phyloP scores from a whole-genome alignment of 1,140 invertebrate genomes.

The Aphaenogaster floridana region DNA sequence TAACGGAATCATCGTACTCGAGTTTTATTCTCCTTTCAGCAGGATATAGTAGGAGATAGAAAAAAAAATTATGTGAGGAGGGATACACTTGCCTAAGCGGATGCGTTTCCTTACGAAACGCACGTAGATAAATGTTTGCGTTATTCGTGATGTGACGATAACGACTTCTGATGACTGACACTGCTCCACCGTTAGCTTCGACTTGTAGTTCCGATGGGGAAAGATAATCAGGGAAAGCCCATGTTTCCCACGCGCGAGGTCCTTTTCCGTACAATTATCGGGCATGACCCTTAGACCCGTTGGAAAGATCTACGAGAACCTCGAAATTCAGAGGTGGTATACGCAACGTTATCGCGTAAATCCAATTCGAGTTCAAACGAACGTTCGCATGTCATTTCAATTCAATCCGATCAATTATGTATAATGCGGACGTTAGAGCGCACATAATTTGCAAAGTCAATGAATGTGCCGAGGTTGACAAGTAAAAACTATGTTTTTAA shows the following conservation, averaged over 20 bases:
- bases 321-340: not conserved
- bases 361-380: slow-evolving; percentile 6
- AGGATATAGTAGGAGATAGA: not conserved
- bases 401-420: not conserved
- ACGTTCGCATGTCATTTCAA: not conserved
- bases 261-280: not conserved
- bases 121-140: slow-evolving; percentile 51
- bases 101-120: not conserved
- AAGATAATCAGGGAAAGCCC: slow-evolving; percentile 5
- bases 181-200: not conserved
- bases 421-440: not conserved
- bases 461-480: not conserved
- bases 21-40: not conserved
- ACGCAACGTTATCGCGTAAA: not conserved
- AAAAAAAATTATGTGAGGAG: not conserved
- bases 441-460: slow-evolving; percentile 18
- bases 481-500: not conserved
- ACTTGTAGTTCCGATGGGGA: not conserved
- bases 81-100: not conserved
- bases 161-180: slow-evolving; percentile 28
- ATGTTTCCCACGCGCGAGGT: not conserved
- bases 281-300: not conserved
- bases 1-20: not conserved
- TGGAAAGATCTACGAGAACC: not conserved
- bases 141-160: slow-evolving; percentile 35